Evolutionary conservation across 2,888 invertebrate genomes (phyloP), one percentile per base, ranked within the genome.

Genomic region (Ophraella communa): DNA sequence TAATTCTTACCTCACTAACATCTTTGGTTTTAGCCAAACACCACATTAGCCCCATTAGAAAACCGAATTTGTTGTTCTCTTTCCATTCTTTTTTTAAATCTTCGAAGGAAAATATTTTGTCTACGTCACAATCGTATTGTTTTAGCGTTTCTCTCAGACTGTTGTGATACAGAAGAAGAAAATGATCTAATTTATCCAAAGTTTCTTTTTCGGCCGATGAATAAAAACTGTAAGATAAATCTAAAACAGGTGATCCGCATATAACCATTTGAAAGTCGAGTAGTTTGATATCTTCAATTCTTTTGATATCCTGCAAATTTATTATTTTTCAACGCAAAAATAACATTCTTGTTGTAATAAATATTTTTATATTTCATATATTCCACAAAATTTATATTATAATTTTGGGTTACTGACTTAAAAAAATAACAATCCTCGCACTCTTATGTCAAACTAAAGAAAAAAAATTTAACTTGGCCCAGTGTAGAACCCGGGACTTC

Each of bases 181-280:
- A 73, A 14, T 74, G 58, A 24, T 81, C 74, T 4, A 75, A 73
- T 35, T 78, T 68, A 27, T 73, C 65, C 3, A 80, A 70, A 5
- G 74, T 61, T 18, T 75, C 71, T 52, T 75, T 76, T 0, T 72
- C 68, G 10, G 76, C 73, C 23, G 77, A 77, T 1, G 76, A 76
- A 59, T 77, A 80, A 10, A 82, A 71, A 68, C 77, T 73, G 64
- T 82, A 80, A 3, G 77, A 68, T 27, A 82, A 58, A 61, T 82
- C 82, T 33, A 72, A 64, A 3, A 74, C 76, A 0, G 78, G 78
- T 10, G 59, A 52, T 5, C 62, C 62, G n/a, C 8, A 27, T 8
- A 20, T 47, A 2, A 27, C 17, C 33, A 67, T 20, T 52, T 69
- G 69, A 20, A 67, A 69, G 35, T 70, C 70, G 3, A 70, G 14